Conservation (phyloP, 53 echinoderm and acorn worm genomes). For the Actinopyga echinites region DNA sequence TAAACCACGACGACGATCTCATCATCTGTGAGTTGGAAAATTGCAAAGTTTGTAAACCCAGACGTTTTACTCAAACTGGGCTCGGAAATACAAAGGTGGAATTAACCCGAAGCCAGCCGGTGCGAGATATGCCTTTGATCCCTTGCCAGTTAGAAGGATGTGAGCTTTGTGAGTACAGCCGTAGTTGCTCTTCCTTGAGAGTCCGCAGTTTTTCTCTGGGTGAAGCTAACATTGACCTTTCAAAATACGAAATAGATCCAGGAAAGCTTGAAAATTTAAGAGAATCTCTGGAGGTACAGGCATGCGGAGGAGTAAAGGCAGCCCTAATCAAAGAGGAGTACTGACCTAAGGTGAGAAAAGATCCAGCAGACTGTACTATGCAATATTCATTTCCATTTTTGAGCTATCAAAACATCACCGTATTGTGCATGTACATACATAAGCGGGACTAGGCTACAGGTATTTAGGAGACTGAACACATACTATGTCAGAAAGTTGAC, state of each 20-base stretch:
- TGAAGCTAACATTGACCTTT: slow-evolving; percentile 13
- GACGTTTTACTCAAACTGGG: neutral
- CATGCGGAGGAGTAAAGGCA: slow-evolving; percentile 28
- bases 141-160: neutral
- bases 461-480: too few relatives aligned
- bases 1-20: slow-evolving; percentile 30
- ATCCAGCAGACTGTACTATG: neutral
- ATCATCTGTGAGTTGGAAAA: slow-evolving; percentile 29
- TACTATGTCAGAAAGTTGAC: too few relatives aligned
- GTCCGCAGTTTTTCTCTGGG: neutral
- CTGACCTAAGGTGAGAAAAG: neutral
- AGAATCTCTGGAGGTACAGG: slow-evolving; percentile 31
- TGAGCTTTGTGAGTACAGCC: neutral
- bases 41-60: slow-evolving; percentile 24
- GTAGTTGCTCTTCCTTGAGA: neutral
- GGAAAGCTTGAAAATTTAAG: slow-evolving; percentile 21
- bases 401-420: too few relatives aligned
- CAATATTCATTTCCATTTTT: too few relatives aligned
- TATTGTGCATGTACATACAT: too few relatives aligned
- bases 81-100: too few relatives aligned
- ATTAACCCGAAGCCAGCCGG: too few relatives aligned
- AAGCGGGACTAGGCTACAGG: too few relatives aligned
- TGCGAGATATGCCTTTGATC: neutral
- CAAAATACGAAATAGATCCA: slow-evolving; percentile 21
- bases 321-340: slow-evolving; percentile 19